These are phyloP conservation scores for Kuschelorhynchus macadamiae DNA, from an alignment of 2,888 invertebrate species.

Conservation along the genomic window DNA sequence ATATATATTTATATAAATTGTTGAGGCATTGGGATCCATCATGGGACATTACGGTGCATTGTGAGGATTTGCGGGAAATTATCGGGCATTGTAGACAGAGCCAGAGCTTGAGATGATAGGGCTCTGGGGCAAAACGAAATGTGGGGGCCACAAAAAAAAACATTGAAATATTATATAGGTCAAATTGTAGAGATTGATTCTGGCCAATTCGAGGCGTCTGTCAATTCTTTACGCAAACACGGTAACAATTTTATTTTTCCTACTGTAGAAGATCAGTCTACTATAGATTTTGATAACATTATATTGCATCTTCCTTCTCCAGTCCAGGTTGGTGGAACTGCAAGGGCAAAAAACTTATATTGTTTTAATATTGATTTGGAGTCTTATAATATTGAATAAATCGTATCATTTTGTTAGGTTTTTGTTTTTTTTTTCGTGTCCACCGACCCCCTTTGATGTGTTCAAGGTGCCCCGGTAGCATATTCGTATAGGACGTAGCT, in stretches of 20 bases:
- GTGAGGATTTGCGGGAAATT: too few relatives aligned
- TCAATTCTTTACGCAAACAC: conserved; percentile 20
- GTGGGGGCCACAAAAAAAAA: too few relatives aligned
- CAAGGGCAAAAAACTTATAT: conserved; percentile 3
- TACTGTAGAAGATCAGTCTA: conserved; percentile 20
- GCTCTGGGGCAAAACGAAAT: too few relatives aligned
- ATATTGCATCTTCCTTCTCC: conserved; percentile 20
- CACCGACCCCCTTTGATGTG: conserved; percentile 5
- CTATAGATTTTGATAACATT: conserved; percentile 14
- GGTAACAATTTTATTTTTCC: conserved; percentile 20
- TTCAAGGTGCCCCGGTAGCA: conserved; percentile 1
- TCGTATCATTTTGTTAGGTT: conserved; percentile 11
- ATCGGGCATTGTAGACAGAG: too few relatives aligned
- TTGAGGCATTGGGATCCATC: too few relatives aligned
- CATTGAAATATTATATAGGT: too few relatives aligned
- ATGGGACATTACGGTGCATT: too few relatives aligned
- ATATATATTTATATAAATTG: too few relatives aligned
- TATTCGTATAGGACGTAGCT: too few relatives aligned
- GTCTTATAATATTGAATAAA: conserved; percentile 14
- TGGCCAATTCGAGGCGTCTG: conserved; percentile 5
- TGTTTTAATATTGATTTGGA: conserved; percentile 7
- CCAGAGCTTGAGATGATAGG: too few relatives aligned
- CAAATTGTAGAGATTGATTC: too few relatives aligned
- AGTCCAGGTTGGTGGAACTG: not conserved
- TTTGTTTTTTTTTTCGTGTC: conserved; percentile 10